Conservation (phyloP, 2,113 vertebrate genomes). For the Hirundichthys speculiger region DNA sequence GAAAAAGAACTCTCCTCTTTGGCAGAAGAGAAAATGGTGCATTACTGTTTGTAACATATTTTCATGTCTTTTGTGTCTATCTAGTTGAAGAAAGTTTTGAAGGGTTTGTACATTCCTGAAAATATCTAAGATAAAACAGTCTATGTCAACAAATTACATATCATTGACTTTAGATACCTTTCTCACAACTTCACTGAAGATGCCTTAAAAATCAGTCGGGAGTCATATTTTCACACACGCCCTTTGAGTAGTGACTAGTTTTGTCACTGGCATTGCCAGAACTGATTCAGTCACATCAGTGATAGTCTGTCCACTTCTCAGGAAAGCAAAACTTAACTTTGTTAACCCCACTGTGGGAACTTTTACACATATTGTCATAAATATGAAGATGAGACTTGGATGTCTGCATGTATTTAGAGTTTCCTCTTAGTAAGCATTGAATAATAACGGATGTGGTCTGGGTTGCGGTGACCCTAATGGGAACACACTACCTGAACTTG, state of each 20-base stretch:
- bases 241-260: background rate
- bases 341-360: slow-evolving; percentile 2
- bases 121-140: no score
- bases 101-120: no score
- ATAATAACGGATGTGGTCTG: slow-evolving; percentile 61
- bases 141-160: no score
- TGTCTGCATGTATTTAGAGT: slow-evolving; percentile 20
- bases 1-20: no score
- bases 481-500: slow-evolving; percentile 33
- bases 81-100: no score
- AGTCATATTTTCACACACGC: background rate
- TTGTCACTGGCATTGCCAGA: background rate
- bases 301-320: slow-evolving; percentile 48
- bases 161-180: no score
- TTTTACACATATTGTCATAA: slow-evolving; percentile 30
- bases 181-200: no score
- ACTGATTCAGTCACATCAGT: slow-evolving; percentile 33
- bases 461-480: slow-evolving; percentile 3
- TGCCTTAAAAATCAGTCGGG: no score
- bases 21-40: no score
- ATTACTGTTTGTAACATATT: no score
- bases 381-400: slow-evolving; percentile 10
- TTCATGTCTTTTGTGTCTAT: no score
- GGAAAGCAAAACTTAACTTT: slow-evolving; percentile 64
- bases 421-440: slow-evolving; percentile 38